These are phyloP conservation scores for Toxostoma redivivum DNA, from an alignment of 2,113 vertebrate genomes.

Conservation along the genomic window DNA sequence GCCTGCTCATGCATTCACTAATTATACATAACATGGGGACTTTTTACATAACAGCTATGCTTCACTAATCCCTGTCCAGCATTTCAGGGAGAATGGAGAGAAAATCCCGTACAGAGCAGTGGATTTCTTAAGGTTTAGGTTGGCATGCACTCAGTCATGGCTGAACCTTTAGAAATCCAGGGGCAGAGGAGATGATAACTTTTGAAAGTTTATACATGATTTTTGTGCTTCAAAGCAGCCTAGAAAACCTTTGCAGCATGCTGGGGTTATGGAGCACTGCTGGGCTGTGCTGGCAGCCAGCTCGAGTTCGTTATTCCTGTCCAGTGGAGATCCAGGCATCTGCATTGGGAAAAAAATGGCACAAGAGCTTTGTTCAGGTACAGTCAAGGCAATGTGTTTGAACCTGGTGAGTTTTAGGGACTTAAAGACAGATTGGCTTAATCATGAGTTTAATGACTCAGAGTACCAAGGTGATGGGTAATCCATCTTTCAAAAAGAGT, in stretches of 20 bases:
- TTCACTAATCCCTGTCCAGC: not conserved
- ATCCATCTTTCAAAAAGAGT: not conserved
- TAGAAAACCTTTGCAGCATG: not conserved
- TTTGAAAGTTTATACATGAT: not conserved
- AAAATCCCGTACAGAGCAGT: not conserved
- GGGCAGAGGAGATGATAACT: not conserved
- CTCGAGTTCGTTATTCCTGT: fast-evolving
- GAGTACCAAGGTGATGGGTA: not conserved
- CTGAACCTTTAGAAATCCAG: not conserved
- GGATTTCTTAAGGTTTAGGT: not conserved
- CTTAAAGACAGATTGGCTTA: not conserved
- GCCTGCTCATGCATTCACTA: not conserved
- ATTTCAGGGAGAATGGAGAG: not conserved
- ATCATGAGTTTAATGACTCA: not conserved
- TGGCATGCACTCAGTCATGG: fast-evolving
- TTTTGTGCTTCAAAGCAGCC: not conserved
- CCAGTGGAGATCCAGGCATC: not conserved
- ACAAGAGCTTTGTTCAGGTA: not conserved
- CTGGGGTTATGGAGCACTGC: not conserved
- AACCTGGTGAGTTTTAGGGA: not conserved
- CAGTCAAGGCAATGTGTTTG: not conserved
- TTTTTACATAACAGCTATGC: not conserved
- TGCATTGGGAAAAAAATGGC: not conserved
- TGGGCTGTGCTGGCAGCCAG: not conserved
- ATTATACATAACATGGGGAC: not conserved